Percentiles rank a stretch among this genome's conserved stretches.
Conservation (phyloP, 2,113 vertebrate genomes). For the Pelodiscus sinensis region DNA sequence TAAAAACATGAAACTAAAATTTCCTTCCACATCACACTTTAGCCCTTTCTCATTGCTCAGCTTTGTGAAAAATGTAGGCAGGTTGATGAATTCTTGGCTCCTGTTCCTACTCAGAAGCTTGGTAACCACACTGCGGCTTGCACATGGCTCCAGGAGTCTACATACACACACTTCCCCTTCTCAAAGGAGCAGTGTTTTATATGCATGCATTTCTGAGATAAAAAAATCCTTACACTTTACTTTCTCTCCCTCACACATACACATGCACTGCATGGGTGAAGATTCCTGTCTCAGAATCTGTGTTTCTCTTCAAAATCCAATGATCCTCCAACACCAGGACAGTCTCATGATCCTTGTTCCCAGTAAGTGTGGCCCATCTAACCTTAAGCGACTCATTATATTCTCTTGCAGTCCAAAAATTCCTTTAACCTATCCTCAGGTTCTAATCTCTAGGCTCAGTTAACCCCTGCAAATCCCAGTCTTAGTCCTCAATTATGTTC, state of each 20-base stretch:
- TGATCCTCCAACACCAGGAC: neutral
- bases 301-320: neutral
- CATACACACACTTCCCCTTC: neutral
- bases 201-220: fast-evolving
- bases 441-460: neutral
- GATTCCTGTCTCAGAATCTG: neutral
- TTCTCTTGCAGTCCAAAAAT: neutral
- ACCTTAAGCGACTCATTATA: neutral
- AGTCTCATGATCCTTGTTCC: neutral
- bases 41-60: neutral
- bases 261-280: neutral
- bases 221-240: neutral
- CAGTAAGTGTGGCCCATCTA: neutral
- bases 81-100: neutral
- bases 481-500: neutral
- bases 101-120: fast-evolving
- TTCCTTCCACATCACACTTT: neutral
- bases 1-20: neutral
- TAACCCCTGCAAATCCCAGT: neutral
- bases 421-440: neutral
- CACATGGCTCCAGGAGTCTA: fast-evolving
- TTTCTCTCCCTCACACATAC: neutral
- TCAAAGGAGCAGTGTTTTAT: neutral
- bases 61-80: neutral
- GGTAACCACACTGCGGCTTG: neutral